phyloP scores from a whole-genome alignment of 2,113 vertebrate genomes.

The Dasyprocta punctata region DNA sequence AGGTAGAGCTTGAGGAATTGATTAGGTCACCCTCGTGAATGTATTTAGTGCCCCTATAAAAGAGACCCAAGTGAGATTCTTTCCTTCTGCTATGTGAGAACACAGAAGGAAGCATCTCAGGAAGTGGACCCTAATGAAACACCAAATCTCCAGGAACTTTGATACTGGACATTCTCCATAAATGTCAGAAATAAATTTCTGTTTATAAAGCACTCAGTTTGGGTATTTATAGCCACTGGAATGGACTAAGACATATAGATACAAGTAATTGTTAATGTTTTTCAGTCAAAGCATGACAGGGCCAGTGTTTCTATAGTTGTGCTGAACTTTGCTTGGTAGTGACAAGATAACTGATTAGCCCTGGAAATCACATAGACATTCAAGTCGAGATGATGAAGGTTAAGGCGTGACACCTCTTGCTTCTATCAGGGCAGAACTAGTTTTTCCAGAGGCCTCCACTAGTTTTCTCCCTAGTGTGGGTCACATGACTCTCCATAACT shows the following conservation, averaged over 20 bases:
- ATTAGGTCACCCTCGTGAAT: neutral
- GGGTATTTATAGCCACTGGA: neutral
- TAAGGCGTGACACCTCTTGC: neutral
- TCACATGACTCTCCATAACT: neutral
- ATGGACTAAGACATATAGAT: neutral
- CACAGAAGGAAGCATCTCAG: neutral
- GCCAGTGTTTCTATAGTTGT: neutral
- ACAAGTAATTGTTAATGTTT: neutral
- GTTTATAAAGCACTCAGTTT: neutral
- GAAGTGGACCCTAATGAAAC: neutral
- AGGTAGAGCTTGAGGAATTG: neutral
- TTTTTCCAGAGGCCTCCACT: neutral
- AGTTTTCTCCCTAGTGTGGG: neutral
- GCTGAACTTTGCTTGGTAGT: neutral
- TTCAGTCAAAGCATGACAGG: neutral
- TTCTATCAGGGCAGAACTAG: neutral
- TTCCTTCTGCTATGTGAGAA: neutral
- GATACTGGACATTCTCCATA: neutral
- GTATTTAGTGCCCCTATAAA: neutral
- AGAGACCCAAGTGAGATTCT: neutral
- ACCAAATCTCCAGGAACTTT: neutral
- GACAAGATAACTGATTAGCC: neutral
- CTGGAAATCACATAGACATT: neutral
- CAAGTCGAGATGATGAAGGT: neutral
- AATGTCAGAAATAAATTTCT: neutral